Conservation (phyloP, 2,888 invertebrate genomes). For the Hydroisotoma schaefferi region DNA sequence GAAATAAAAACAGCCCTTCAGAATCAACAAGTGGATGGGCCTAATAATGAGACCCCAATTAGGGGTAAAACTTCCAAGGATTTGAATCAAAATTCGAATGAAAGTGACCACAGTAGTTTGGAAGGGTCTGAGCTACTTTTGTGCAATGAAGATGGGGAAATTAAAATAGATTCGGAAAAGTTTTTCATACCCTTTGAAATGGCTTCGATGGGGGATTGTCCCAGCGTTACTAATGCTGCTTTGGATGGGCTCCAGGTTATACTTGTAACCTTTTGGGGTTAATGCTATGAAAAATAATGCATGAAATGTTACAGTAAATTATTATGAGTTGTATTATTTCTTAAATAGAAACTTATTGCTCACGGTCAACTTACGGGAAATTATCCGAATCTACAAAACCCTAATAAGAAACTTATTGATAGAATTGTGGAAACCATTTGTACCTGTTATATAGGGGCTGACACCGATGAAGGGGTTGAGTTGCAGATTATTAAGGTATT, state of each 20-base stretch:
- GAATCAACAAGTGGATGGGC: constrained; percentile 3
- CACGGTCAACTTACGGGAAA: constrained; percentile 97
- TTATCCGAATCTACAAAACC: constrained; percentile 85
- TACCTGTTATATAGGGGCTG: constrained; percentile 92
- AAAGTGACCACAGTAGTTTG: constrained; percentile 7
- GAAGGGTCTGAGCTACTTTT: constrained; percentile 17
- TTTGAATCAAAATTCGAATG: constrained; percentile 16
- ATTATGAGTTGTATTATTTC: background rate
- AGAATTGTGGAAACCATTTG: constrained; percentile 97
- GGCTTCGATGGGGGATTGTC: constrained; percentile 94
- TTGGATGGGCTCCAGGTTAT: constrained; percentile 78
- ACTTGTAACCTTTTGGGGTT: background rate
- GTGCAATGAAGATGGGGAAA: constrained; percentile 14
- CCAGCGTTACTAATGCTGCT: constrained; percentile 92
- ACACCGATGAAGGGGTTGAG: constrained; percentile 98
- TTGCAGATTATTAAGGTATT: constrained; percentile 86
- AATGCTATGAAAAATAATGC: background rate
- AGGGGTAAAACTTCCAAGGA: background rate
- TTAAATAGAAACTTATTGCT: constrained; percentile 85
- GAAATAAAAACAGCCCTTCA: constrained; percentile 30
- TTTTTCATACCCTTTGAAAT: constrained; percentile 97
- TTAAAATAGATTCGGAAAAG: constrained; percentile 77
- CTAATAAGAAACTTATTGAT: constrained; percentile 88
- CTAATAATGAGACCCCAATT: background rate
- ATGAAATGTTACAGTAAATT: background rate